Conservation (phyloP, 2,113 vertebrate genomes). For the Macaca mulatta region DNA sequence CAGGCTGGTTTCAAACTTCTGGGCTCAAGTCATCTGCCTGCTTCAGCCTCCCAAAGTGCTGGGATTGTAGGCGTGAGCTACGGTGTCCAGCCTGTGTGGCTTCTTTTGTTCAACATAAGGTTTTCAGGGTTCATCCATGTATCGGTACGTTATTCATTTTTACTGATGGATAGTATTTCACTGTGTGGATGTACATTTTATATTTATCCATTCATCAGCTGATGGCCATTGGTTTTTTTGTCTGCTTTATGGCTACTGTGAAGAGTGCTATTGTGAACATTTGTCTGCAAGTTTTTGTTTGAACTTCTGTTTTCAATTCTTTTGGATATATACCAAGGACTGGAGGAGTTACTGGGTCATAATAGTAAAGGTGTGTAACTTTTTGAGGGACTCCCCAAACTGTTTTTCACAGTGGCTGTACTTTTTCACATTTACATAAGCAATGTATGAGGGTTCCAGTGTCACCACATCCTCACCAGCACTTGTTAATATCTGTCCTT, state of each 20-base stretch:
- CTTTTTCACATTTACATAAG: not conserved
- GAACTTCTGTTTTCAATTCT: not conserved
- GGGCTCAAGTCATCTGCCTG: too few species aligned
- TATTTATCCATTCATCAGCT: not conserved
- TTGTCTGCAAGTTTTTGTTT: not conserved
- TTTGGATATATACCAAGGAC: not conserved
- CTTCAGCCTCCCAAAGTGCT: too few species aligned
- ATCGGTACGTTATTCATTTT: not conserved
- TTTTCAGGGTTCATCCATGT: constrained; percentile 3
- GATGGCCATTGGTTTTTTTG: not conserved
- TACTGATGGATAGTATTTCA: not conserved
- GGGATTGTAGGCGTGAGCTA: too few species aligned
- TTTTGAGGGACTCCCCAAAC: not conserved
- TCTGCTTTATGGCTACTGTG: not conserved
- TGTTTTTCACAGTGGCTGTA: not conserved
- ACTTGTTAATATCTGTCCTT: not conserved
- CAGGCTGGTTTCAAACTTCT: too few species aligned
- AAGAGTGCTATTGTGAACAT: not conserved
- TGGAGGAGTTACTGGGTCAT: not conserved
- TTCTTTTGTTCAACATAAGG: not conserved
- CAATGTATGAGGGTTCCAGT: not conserved
- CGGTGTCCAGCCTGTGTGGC: too few species aligned
- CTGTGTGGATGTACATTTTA: not conserved
- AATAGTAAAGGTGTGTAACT: not conserved
- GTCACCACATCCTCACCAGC: not conserved